phyloP scores from a whole-genome alignment of 2,888 invertebrate genomes.

The Elmis aenea region DNA sequence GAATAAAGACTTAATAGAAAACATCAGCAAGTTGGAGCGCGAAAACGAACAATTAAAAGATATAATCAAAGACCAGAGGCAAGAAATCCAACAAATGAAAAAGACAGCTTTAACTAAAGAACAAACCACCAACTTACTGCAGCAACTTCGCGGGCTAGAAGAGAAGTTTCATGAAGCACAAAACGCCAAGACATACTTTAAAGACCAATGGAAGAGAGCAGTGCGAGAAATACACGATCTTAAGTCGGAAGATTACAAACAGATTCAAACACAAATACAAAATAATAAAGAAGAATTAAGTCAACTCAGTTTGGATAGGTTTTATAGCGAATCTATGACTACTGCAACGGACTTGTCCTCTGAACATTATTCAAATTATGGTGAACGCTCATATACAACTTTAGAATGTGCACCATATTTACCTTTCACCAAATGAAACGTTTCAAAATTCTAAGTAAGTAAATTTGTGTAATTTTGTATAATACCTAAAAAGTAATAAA shows the following conservation, averaged over 20 bases:
- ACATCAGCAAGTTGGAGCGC: constrained; percentile 37
- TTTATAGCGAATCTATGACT: constrained; percentile 11
- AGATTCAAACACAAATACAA: constrained; percentile 51
- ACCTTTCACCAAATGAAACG: too few species aligned
- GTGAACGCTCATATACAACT: too few species aligned
- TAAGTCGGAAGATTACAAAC: constrained; percentile 53
- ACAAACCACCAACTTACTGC: constrained; percentile 61
- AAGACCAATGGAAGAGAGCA: constrained; percentile 68
- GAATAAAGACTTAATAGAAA: constrained; percentile 35
- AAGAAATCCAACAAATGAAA: constrained; percentile 45
- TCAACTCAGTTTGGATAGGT: constrained; percentile 28
- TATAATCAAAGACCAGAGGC: constrained; percentile 34
- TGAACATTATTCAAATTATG: too few species aligned
- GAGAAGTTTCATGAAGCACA: constrained; percentile 60
- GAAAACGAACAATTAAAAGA: constrained; percentile 38
- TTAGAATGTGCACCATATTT: too few species aligned
- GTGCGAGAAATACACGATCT: constrained; percentile 62
- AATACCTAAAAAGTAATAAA: too few species aligned
- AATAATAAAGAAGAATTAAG: constrained; percentile 43
- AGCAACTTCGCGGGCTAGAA: constrained; percentile 61
- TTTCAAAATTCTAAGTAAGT: too few species aligned
- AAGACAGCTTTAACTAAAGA: constrained; percentile 60
- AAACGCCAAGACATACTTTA: constrained; percentile 68
- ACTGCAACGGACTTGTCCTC: too few species aligned
- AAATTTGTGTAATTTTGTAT: too few species aligned